phyloP scores from a whole-genome alignment of 1,140 invertebrate genomes.

The Oryctes rhinoceros region DNA sequence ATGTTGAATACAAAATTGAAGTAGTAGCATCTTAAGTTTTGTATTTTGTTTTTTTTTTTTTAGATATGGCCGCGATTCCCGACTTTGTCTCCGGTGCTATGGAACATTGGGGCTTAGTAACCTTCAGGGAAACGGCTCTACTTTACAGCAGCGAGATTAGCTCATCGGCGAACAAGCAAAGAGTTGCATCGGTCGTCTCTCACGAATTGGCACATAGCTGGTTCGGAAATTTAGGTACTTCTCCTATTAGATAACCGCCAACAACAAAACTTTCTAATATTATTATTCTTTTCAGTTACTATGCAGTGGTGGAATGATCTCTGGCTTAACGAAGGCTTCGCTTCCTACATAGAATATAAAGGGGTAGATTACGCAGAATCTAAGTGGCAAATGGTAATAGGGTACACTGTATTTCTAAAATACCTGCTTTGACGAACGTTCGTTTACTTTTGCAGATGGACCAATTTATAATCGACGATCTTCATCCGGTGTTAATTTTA shows the following conservation, averaged over 20 bases:
- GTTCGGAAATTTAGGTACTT: conserved; percentile 84
- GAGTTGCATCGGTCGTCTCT: conserved; percentile 81
- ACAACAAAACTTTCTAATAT: neutral
- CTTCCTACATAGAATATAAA: conserved; percentile 85
- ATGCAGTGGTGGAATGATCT: conserved; percentile 94
- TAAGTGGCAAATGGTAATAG: conserved; percentile 83
- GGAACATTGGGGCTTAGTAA: conserved; percentile 93
- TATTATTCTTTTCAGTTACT: conserved; percentile 71
- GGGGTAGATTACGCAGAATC: conserved; percentile 75
- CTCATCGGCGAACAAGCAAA: conserved; percentile 78
- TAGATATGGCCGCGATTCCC: conserved; percentile 92
- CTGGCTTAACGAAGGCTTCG: conserved; percentile 94
- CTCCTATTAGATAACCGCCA: neutral
- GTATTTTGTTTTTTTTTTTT: conserved; percentile 49
- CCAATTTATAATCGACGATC: conserved; percentile 76
- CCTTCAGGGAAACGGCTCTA: conserved; percentile 83
- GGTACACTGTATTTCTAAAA: neutral
- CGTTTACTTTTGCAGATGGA: conserved; percentile 52
- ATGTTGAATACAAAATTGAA: too few species aligned
- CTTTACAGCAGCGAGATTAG: conserved; percentile 75
- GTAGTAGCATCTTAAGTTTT: too few species aligned
- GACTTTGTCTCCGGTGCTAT: conserved; percentile 96
- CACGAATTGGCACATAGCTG: conserved; percentile 95
- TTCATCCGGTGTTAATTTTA: conserved; percentile 76
- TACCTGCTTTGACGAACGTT: neutral